Evolutionary conservation across 2,888 invertebrate species (phyloP), one percentile per base, ranked within the genome.

Genomic region (Scaptomyza parva): DNA sequence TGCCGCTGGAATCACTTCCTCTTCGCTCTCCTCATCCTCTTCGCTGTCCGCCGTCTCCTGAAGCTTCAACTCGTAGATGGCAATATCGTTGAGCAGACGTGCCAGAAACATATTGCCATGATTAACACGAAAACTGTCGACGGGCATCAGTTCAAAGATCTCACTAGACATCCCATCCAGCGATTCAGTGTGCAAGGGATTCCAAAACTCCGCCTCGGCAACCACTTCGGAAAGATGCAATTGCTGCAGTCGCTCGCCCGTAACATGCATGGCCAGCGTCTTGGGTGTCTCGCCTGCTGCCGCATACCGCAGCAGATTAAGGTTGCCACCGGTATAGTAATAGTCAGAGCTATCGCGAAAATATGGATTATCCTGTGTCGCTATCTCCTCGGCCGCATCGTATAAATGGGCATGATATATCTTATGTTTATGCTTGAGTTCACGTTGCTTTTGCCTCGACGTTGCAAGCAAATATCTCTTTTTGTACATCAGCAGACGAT

Each of bases 301-400:
- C 0, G 30, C 50, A 3, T 76, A 57, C 0, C 47, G 53, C 44
- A 87, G 33, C 1, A 74, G 40, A 54, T 75, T 75, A 1, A 91
- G 65, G 76, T 89, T 91, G 8, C 91, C 91, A 2, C 90, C 90
- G 0, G 90, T 90, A 57, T 89, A 91, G 41, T 91, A 91, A 63
- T 89, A 91, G 60, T 91, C 91, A 43, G 90, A 91, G 41, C 87
- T 87, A 4, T 86, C 82, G 11, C 78, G 69, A 48, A 91, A 91
- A 43, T 75, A 90, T 0, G 81, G 53, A 68, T 82, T 78, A 1
- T 82, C 83, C 47, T 75, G 71, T 3, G 22, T 35, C 24, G 72
- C 82, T 22, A 82, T 86, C 1, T 65, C 70, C 47, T 82, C 86
- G 2, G 82, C 88, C 40, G 67, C 20, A 0, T 82, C 68, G 11